phyloP scores from a whole-genome alignment of 2,888 invertebrate genomes.

The Malacosoma neustria region DNA sequence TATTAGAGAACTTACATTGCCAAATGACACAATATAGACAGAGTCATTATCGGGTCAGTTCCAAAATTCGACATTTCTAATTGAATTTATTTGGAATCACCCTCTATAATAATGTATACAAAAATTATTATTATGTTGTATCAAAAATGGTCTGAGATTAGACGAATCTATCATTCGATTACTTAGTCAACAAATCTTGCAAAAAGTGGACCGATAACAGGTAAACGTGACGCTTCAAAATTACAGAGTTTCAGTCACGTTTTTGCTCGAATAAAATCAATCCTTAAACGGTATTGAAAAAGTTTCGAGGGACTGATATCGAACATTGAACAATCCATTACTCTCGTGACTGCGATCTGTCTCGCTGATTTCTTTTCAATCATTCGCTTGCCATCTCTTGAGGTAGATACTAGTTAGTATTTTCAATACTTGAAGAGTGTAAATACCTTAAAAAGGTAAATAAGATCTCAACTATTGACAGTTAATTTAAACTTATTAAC shows the following conservation, averaged over 20 bases:
- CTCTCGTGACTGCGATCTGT: slow-evolving; percentile 11
- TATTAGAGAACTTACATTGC: too few species aligned
- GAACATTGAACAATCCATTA: slow-evolving; percentile 16
- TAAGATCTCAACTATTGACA: too few species aligned
- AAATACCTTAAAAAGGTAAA: too few species aligned
- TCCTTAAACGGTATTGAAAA: slow-evolving; percentile 15
- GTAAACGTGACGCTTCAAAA: not conserved
- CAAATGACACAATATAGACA: too few species aligned
- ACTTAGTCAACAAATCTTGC: not conserved
- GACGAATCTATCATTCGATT: not conserved
- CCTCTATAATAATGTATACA: too few species aligned
- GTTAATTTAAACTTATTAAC: too few species aligned
- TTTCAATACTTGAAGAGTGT: slow-evolving; percentile 1
- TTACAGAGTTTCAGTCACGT: slow-evolving; percentile 1
- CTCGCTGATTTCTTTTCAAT: slow-evolving; percentile 10
- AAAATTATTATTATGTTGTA: too few species aligned
- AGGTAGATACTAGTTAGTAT: not conserved
- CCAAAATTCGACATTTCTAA: too few species aligned
- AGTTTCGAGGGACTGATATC: slow-evolving; percentile 12
- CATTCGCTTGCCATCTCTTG: not conserved
- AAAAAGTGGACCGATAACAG: not conserved
- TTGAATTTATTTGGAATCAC: too few species aligned
- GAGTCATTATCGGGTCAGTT: too few species aligned
- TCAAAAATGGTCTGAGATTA: too few species aligned
- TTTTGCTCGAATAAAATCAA: slow-evolving; percentile 3